Evolutionary conservation across 1,140 invertebrate species (phyloP), one percentile per base, ranked within the genome.

Genomic region (Drosophila azteca): DNA sequence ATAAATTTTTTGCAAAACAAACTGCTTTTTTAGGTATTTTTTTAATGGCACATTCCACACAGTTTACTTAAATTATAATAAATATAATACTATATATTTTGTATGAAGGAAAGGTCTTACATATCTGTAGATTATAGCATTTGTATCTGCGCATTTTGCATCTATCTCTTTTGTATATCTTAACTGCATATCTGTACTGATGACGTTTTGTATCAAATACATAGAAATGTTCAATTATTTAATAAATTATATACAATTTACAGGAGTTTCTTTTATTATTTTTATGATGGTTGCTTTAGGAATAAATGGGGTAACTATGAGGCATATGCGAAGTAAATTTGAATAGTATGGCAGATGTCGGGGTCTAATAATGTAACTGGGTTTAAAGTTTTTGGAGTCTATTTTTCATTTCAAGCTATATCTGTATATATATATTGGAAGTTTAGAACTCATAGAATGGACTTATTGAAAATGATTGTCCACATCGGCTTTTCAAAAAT

Each of bases 141-240:
- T 77, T 81, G 64, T 85, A 77, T 80, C 74, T 74, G 66, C 63
- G 57, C 77, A 77, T 61, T 75, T 79, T 70, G 78, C 65, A 66
- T 31, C 76, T 79, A 59, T 75, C 58, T 75, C 67, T 50, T 65
- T 66, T 87, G 65, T 79, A 79, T 70, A 84, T 83, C 71, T 62
- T 61, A 76, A 75, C 52, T 55, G 46, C 58, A 79, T 83, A 69
- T 68, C 46, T 77, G 77, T 87, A 77, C 82, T 78, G 82, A 81
- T 68, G 65, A 87, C 78, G 64, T 87, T 85, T 85, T 85, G 82
- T 85, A 85, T 85, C 74, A 85, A 85, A 85, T 85, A 85, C 82
- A 85, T 85, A 85, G 82, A 82, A 82, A 82, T 87, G 82, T 78
- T 85, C 69, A 82, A 85, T 71, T 78, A 85, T 76, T 85, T 72